Evolutionary conservation across 1,140 invertebrate genomes (phyloP), one percentile per base, ranked within the genome.

Genomic region (Megalonaias nervosa): DNA sequence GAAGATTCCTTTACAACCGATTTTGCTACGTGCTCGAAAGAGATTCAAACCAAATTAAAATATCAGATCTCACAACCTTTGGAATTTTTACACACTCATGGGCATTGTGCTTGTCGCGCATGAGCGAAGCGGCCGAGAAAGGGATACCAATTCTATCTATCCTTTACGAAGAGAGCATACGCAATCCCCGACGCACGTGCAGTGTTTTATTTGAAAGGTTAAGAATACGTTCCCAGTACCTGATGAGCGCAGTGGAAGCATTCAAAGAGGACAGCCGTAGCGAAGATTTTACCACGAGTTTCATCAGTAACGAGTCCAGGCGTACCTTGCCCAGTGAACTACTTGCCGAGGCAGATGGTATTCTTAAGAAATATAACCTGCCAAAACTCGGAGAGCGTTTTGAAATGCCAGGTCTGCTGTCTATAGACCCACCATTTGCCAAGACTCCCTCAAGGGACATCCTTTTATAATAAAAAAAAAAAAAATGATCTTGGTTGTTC

Each of bases 161-260:
- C 17, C 76, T 89, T 21, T 89, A 82, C 71, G 87, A 89, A 77
- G 87, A 89, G 56, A 74, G 87, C 71, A 87, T 89, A 83, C 85
- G 84, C 56, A 86, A 84, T 71, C 84, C 87, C 0, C 76, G 79
- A 12, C 71, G 81, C 15, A 84, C 81, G 2, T 82, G 84, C 55
- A 77, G 74, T 6, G 76, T 84, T 2, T 75, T 89, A 31, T 85
- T 89, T 64, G 82, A 86, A 59, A 72, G 75, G 15, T 71, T 89
- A 55, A 83, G 85, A 60, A 84, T 89, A 38, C 76, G 84, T 15
- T 71, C 79, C 6, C 86, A 89, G 67, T 79, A 86, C 67, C 71
- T 89, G 4, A 72, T 76, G 2, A 31, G 71, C 26, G 87, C 87
- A 0, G 67, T 83, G 56, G 82, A 89, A 60, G 87, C 82, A 1